These are phyloP conservation scores for Salarias fasciatus DNA, from an alignment of 2,797 vertebrate genomes.

Conservation along the genomic window DNA sequence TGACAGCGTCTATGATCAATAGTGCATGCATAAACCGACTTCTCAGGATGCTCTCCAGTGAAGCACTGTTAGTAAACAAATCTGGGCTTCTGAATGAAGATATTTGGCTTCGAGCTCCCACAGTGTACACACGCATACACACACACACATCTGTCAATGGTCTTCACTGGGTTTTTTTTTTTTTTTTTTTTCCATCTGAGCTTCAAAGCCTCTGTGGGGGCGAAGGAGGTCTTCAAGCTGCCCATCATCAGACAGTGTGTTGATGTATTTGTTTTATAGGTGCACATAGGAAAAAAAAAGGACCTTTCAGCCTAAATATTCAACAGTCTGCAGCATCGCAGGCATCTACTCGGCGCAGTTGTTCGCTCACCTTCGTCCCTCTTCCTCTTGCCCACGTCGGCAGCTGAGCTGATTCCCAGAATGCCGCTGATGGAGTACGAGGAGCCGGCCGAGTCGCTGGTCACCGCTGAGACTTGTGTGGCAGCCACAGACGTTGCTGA, in stretches of 20 bases:
- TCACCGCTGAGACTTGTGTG: constrained; percentile 94
- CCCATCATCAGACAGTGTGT: constrained; percentile 15
- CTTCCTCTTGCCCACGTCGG: constrained; percentile 95
- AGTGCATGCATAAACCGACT: constrained; percentile 66
- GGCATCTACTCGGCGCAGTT: no score
- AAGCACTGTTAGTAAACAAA: constrained; percentile 57
- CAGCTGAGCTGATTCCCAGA: constrained; percentile 94
- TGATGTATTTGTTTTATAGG: constrained; percentile 22
- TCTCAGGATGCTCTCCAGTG: constrained; percentile 48
- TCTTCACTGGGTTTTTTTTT: constrained; percentile 39
- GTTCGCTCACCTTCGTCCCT: constrained; percentile 91
- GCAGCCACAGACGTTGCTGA: constrained; percentile 92
- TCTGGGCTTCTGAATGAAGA: constrained; percentile 78
- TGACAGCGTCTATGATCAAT: constrained; percentile 68
- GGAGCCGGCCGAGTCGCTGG: constrained; percentile 93
- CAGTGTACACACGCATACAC: constrained; percentile 10
- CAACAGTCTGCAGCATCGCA: not conserved
- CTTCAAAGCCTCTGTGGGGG: constrained; percentile 10
- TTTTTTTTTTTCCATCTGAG: constrained; percentile 52
- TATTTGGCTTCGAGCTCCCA: constrained; percentile 72
- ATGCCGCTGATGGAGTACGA: constrained; percentile 99
- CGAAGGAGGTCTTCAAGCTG: constrained; percentile 6
- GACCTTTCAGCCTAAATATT: not conserved
- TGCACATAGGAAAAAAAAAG: constrained; percentile 2
- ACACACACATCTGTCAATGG: constrained; percentile 53